Conservation (phyloP, 2,113 vertebrate genomes). For the Mustelus asterias region DNA sequence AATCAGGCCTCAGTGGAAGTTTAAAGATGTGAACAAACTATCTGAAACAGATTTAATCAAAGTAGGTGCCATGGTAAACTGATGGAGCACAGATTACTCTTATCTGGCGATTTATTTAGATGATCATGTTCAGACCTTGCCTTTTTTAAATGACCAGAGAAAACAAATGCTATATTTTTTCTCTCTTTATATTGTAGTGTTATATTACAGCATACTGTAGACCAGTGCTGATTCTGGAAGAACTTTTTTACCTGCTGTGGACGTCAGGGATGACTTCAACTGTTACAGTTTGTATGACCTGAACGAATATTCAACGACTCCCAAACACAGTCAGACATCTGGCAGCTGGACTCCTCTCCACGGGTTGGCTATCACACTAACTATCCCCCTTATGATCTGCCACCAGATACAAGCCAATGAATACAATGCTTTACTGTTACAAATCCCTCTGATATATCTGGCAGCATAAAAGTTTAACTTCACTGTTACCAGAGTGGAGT, state of each 20-base stretch:
- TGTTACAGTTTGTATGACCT: neutral
- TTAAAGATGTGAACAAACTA: neutral
- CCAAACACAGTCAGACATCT: neutral
- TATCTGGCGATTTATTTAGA: neutral
- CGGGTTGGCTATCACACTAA: neutral
- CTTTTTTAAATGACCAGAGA: neutral
- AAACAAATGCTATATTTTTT: neutral
- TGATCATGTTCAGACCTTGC: neutral
- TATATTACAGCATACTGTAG: neutral
- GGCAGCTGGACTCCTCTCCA: neutral
- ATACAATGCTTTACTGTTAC: neutral
- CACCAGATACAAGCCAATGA: neutral
- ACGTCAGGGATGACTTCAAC: neutral
- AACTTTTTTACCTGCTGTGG: neutral
- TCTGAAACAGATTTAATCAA: too few species aligned
- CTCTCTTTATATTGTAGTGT: neutral
- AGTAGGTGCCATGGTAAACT: neutral
- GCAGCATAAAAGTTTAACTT: neutral
- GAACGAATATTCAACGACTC: neutral
- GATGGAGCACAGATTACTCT: neutral
- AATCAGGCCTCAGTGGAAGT: neutral
- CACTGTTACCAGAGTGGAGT: neutral
- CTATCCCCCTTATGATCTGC: neutral
- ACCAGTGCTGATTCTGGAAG: neutral
- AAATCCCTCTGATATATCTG: neutral